Percentiles rank a stretch among this genome's conserved stretches.
These are phyloP conservation scores for Chrysodeixis includens DNA, from an alignment of 2,888 invertebrate species.

Conservation along the genomic window DNA sequence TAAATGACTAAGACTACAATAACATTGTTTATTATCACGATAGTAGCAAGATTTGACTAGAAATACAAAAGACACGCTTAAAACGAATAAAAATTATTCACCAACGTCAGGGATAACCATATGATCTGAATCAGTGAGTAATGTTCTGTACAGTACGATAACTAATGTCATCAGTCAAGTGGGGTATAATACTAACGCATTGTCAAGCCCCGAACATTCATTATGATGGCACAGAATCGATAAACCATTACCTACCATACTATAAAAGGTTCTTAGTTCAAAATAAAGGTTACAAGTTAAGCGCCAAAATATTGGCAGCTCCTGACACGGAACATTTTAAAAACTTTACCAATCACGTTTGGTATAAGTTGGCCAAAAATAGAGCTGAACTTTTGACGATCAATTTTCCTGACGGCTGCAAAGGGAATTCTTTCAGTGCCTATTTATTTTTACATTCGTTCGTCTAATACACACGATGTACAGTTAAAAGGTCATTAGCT, in stretches of 20 bases:
- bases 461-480: background rate
- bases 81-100: constrained; percentile 32
- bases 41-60: background rate
- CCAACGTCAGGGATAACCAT: constrained; percentile 16
- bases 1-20: constrained; percentile 9
- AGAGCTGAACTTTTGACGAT: constrained; percentile 23
- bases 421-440: constrained; percentile 16
- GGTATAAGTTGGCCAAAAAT: background rate
- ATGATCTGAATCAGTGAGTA: constrained; percentile 44
- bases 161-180: constrained; percentile 43
- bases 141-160: constrained; percentile 49
- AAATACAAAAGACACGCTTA: constrained; percentile 7
- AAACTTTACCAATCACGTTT: constrained; percentile 4
- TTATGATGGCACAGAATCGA: constrained; percentile 9
- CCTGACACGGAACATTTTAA: constrained; percentile 4
- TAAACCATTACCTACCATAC: background rate
- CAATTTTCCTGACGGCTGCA: constrained; percentile 25
- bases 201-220: constrained; percentile 32
- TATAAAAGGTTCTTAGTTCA: background rate
- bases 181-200: constrained; percentile 15
- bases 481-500: background rate
- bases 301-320: background rate
- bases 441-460: constrained; percentile 13
- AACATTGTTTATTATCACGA: background rate
- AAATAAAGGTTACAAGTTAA: background rate